Evolutionary conservation across 2,888 invertebrate species (phyloP).

Genomic region (Hetaerina titia): DNA sequence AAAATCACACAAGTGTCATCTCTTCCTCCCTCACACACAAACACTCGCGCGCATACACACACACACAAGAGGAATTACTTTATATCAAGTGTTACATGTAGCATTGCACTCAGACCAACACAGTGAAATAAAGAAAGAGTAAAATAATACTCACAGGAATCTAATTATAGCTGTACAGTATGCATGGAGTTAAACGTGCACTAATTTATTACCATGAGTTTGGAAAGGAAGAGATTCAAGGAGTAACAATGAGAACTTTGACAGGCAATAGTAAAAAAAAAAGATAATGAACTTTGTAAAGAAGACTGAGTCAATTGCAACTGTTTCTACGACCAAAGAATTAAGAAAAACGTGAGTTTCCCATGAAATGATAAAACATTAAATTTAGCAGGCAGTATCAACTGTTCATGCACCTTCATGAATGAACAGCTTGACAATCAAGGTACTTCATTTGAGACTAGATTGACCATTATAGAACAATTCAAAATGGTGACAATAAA

Average conservation of each 20-base stretch:
- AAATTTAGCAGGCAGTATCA: slow-evolving; percentile 55
- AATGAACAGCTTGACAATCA: slow-evolving; percentile 48
- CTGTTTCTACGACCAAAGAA: neutral
- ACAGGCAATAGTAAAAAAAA: neutral
- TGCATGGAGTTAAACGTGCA: slow-evolving; percentile 33
- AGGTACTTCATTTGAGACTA: slow-evolving; percentile 66
- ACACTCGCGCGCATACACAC: neutral
- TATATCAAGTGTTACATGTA: slow-evolving; percentile 47
- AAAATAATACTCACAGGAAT: slow-evolving; percentile 42
- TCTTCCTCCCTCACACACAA: slow-evolving; percentile 44
- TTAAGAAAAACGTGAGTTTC: neutral
- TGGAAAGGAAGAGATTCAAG: slow-evolving; percentile 46
- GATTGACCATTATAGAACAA: slow-evolving; percentile 53
- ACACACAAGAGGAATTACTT: slow-evolving; percentile 37
- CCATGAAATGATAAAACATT: neutral
- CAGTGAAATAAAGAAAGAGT: slow-evolving; percentile 15
- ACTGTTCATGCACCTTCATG: slow-evolving; percentile 17
- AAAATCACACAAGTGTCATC: slow-evolving; percentile 48
- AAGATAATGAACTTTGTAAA: neutral
- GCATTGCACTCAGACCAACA: slow-evolving; percentile 59
- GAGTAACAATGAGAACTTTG: neutral
- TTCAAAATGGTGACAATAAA: slow-evolving; percentile 43
- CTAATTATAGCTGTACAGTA: slow-evolving; percentile 53
- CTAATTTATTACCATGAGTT: neutral
- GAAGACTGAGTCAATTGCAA: slow-evolving; percentile 4